Percentiles rank a stretch among this genome's conserved stretches.
Conservation (phyloP, 2,797 vertebrate genomes). For the Poecilia wingei region DNA sequence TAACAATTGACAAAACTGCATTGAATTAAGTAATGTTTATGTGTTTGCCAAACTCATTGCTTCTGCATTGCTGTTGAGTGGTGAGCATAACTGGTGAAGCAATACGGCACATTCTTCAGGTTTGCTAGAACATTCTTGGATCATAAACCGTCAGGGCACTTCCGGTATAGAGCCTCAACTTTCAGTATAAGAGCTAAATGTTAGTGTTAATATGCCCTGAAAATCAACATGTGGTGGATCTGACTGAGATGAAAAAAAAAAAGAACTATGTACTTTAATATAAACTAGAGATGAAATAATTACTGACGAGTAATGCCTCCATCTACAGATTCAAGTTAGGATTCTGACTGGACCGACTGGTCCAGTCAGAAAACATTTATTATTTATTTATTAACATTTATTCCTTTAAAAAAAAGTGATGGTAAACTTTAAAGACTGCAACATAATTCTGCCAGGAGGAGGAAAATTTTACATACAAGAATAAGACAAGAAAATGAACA, state of each 20-base stretch:
- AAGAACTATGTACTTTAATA: too few relatives aligned
- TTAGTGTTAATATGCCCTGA: background rate
- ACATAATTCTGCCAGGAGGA: background rate
- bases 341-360: background rate
- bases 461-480: background rate
- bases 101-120: background rate
- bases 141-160: background rate
- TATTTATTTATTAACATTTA: too few relatives aligned
- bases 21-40: background rate
- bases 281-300: too few relatives aligned
- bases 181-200: conserved; percentile 5
- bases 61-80: background rate
- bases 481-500: background rate
- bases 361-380: too few relatives aligned
- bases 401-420: background rate
- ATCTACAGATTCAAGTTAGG: background rate
- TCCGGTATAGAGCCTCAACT: background rate
- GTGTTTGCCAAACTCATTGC: background rate
- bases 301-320: background rate
- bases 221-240: background rate
- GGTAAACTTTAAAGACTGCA: background rate
- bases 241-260: background rate
- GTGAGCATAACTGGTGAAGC: background rate
- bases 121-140: background rate
- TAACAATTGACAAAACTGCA: background rate